Evolutionary conservation across 2,888 invertebrate species (phyloP).

Genomic region (Lepeophtheirus nordmannii): DNA sequence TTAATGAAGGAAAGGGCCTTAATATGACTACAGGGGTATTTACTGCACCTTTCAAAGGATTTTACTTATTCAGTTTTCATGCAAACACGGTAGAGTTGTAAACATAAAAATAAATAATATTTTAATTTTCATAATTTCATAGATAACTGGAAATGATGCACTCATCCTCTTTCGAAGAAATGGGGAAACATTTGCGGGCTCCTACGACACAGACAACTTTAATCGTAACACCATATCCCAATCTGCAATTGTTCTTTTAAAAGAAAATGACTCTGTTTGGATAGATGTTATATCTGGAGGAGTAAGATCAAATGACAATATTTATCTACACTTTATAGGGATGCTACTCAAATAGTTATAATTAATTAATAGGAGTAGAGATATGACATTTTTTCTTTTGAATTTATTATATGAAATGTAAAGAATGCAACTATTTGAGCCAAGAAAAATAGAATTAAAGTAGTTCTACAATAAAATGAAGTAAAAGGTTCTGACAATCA

Average conservation of each 20-base stretch:
- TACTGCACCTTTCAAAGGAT: not conserved
- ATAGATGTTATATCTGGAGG: conserved; percentile 13
- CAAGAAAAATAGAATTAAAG: no score
- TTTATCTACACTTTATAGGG: conserved; percentile 15
- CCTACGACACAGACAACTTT: conserved; percentile 17
- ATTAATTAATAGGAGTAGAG: not conserved
- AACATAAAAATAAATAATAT: no score
- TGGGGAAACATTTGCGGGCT: conserved; percentile 1
- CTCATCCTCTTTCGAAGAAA: conserved; percentile 1
- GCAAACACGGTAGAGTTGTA: conserved; percentile 10
- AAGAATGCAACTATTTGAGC: not conserved
- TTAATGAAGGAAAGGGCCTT: not conserved
- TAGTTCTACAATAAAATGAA: no score
- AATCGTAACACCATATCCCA: conserved; percentile 11
- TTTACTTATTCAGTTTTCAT: conserved; percentile 9
- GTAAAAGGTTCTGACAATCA: not conserved
- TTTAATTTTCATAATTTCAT: not conserved
- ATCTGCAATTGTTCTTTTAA: not conserved
- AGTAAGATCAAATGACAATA: conserved; percentile 13
- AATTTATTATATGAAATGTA: not conserved
- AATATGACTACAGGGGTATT: not conserved
- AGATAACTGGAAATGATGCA: conserved; percentile 16
- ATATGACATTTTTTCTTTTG: not conserved
- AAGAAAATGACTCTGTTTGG: conserved; percentile 8
- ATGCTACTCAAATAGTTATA: not conserved